phyloP scores from a whole-genome alignment of 2,113 vertebrate species.

The Helogale parvula region DNA sequence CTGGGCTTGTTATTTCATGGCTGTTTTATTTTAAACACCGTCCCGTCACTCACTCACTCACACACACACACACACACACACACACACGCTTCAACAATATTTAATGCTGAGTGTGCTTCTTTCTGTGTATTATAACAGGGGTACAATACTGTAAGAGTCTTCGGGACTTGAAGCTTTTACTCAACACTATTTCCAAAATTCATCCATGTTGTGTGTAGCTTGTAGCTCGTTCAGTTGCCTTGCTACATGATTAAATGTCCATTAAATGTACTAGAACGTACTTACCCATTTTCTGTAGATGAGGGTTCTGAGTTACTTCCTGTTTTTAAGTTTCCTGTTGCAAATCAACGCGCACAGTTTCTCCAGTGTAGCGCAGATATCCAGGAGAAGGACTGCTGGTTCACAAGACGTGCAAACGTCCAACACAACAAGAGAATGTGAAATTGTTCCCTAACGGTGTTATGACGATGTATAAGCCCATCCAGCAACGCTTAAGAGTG shows the following conservation, averaged over 20 bases:
- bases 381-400: not conserved
- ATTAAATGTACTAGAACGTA: not conserved
- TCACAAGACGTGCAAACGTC: not conserved
- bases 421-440: not conserved
- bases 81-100: not conserved
- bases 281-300: not conserved
- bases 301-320: not conserved
- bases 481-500: not conserved
- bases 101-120: not conserved
- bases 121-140: not conserved
- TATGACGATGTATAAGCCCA: not conserved
- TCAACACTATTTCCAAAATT: not conserved
- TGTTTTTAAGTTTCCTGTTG: not conserved
- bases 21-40: not conserved
- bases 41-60: not conserved
- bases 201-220: not conserved
- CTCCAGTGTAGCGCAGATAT: not conserved
- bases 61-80: too few relatives aligned
- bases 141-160: not conserved
- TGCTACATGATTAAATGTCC: not conserved
- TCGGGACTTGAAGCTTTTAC: not conserved
- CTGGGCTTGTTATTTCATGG: not conserved
- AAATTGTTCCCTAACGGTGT: not conserved
- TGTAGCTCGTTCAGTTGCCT: not conserved
- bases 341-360: not conserved